Evolutionary conservation across 2,888 invertebrate genomes (phyloP), one percentile per base, ranked within the genome.

Genomic region (Idaea straminata): DNA sequence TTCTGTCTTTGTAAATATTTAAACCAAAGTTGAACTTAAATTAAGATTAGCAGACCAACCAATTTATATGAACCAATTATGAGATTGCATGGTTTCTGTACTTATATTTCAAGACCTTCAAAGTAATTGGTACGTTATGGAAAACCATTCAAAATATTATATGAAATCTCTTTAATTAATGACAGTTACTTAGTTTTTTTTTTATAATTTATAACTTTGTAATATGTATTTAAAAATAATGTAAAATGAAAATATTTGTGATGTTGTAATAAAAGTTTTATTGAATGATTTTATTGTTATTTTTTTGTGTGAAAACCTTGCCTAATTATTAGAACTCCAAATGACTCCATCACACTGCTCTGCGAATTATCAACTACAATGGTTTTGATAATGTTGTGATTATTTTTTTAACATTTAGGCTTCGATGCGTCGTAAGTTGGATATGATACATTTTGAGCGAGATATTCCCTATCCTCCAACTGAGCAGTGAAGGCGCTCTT

Each of bases 211-310:
- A 71, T 69, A 72, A 71, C 69, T 70, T 69, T 70, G 25, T 78
- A 76, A 74, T 76, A 72, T 78, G 61, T 61, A 63, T 65, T 64
- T 59, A 66, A 64, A 38, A 0, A 61, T 34, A 59, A 16, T 59
- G 67, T 81, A 83, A 82, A 81, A 82, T 84, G 80, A 75, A 84
- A 79, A 79, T 85, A 84, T 84, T 88, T 88, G 85, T 88, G 88
- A 88, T 87, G 89, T 86, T 87, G 72, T 75, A 85, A 85, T 86
- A 87, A 71, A 89, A 86, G 75, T 81, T 81, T 74, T 81, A 77
- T 71, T 70, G 76, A 77, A 77, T 62, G 68, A 67, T 58, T 7
- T 36, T 34, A 4, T 62, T 68, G 70, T 73, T 69, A 65, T 63
- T 64, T 69, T 62, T 25, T 61, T 5, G 47, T 47, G 6, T 15